These are phyloP conservation scores for Caenorhabditis drosophilae DNA, from an alignment of 2,888 invertebrate genomes.

Conservation along the genomic window DNA sequence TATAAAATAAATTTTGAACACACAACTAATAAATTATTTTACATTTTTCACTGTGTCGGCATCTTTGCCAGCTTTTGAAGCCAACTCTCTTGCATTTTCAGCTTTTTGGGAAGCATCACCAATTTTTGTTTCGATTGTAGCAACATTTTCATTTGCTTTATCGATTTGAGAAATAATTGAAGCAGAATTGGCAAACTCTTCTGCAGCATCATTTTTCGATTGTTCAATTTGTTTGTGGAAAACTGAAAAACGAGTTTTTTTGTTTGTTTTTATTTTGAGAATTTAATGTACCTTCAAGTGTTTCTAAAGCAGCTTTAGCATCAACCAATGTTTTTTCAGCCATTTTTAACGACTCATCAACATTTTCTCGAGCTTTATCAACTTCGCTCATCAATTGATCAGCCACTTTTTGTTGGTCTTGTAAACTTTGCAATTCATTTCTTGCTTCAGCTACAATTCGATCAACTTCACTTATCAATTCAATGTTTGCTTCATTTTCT, in stretches of 20 bases:
- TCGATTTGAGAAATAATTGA: slow-evolving; percentile 79
- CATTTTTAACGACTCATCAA: slow-evolving; percentile 82
- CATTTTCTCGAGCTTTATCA: slow-evolving; percentile 77
- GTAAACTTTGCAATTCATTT: slow-evolving; percentile 73
- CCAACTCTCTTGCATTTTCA: slow-evolving; percentile 35
- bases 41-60: slow-evolving; percentile 47
- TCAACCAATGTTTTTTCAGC: slow-evolving; percentile 83
- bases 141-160: slow-evolving; percentile 73
- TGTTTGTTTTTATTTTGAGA: too few species aligned
- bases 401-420: slow-evolving; percentile 77
- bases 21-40: too few species aligned
- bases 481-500: slow-evolving; percentile 75
- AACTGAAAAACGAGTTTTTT: too few species aligned
- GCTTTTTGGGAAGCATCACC: slow-evolving; percentile 49
- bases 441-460: slow-evolving; percentile 74
- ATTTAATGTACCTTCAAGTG: too few species aligned
- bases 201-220: slow-evolving; percentile 81
- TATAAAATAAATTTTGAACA: not conserved
- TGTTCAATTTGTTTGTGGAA: slow-evolving; percentile 88
- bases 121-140: slow-evolving; percentile 49
- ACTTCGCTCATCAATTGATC: slow-evolving; percentile 82
- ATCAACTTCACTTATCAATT: slow-evolving; percentile 71
- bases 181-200: slow-evolving; percentile 80
- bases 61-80: slow-evolving; percentile 42
- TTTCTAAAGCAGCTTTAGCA: slow-evolving; percentile 81